Base-by-base conservation (phyloP, 2,113 vertebrate genomes). In the Archilochus colubris region DNA sequence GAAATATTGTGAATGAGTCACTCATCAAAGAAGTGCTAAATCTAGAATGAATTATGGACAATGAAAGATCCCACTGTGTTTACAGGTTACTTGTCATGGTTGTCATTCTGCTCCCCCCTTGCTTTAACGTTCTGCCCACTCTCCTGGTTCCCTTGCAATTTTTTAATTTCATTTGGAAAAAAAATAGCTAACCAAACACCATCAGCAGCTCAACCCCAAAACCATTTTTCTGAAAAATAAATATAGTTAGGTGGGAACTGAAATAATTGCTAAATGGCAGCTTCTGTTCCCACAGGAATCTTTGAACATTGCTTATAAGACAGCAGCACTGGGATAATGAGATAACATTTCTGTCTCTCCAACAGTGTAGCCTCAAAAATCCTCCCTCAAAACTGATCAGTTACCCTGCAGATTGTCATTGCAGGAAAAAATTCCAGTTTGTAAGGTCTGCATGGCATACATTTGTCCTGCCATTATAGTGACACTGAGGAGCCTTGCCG, bases 1-100 rank as follows among this genome's bases (percentile, higher is more conserved):
- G 88, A 88, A 93, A 82, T 70, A n/a, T 19, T 80, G 40, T 51
- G 54, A 62, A 68, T 89, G 63, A 93, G 31, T 90, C 81, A 76
- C 50, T 83, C 50, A 24, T 21, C 58, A 79, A 53, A 78, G 53
- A 78, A 72, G n/a, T 85, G 67, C 50, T 92, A 77, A 91, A 81
- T 74, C 72, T 73, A 2, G 43, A 73, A 64, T 43, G 59, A 54
- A 66, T 82, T 82, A 92, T 5, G n/a, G 76, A 55, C 46, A 94
- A 66, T 36, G 46, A 80, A 73, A 43, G 7, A 61, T 90, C 80
- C 57, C 12, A 17, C 63, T 54, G 5, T 55, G 18, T 79, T 82
- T 88, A 23, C 40, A 68, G 75, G n/a, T 91, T 90, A 63, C 25
- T 69, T 91, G 64, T 88, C 12, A 3, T 38, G 12, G 16, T 57